Evolutionary conservation across 2,888 invertebrate species (phyloP).

Genomic region (Rhyacophila evoluta): DNA sequence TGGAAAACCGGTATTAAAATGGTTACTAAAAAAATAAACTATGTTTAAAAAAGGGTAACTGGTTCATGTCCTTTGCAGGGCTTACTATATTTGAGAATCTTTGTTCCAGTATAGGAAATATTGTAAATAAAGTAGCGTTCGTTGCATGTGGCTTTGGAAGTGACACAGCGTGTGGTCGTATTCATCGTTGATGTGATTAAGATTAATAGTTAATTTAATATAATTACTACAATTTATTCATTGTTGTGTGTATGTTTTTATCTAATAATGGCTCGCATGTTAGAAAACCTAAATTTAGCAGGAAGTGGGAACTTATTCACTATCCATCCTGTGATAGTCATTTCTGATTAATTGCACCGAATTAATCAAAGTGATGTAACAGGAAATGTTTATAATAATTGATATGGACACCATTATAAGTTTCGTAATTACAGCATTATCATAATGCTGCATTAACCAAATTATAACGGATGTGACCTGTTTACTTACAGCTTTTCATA

Average conservation of each 20-base stretch:
- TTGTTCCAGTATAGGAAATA: constrained; percentile 12
- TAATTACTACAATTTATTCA: constrained; percentile 17
- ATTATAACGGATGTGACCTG: no score
- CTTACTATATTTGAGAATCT: no score
- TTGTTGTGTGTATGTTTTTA: constrained; percentile 2
- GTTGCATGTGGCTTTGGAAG: constrained; percentile 14
- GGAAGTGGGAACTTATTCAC: constrained; percentile 1
- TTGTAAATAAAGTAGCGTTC: constrained; percentile 14
- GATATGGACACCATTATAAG: no score
- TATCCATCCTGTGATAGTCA: not conserved
- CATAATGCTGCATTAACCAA: no score
- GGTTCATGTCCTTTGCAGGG: no score
- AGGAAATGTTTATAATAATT: not conserved
- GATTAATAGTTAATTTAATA: constrained; percentile 22
- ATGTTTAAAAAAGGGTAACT: no score
- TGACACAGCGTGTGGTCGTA: constrained; percentile 19
- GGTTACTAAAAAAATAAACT: no score
- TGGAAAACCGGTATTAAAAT: no score
- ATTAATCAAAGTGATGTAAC: not conserved
- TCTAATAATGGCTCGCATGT: not conserved
- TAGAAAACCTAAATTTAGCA: not conserved
- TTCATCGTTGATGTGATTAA: constrained; percentile 17
- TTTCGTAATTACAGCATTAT: no score
- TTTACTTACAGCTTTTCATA: no score
- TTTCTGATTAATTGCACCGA: not conserved